A percentile compares a stretch with the other conserved stretches of the same genome.
These are phyloP conservation scores for Papilio polyxenes DNA, from an alignment of 1,140 invertebrate species.

Conservation along the genomic window DNA sequence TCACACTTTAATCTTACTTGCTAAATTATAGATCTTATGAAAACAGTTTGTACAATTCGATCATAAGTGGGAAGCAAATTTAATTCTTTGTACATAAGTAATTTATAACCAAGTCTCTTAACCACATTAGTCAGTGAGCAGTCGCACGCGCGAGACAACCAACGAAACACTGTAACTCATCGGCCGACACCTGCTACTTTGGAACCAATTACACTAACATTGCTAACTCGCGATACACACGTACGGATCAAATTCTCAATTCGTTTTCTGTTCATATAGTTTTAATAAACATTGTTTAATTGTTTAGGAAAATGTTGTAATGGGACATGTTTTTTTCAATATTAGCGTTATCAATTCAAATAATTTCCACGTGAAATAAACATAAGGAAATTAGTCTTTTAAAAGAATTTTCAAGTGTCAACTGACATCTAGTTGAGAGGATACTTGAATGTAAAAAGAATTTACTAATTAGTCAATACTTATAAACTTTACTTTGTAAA, in stretches of 20 bases:
- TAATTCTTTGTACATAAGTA: not conserved
- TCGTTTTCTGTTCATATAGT: not conserved
- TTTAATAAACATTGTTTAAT: not conserved
- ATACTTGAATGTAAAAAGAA: no score
- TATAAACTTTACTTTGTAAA: not conserved
- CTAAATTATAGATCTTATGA: no score
- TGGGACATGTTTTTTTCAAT: not conserved
- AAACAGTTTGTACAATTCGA: no score
- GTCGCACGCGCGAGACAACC: constrained; percentile 38
- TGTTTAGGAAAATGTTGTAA: not conserved
- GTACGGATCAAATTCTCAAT: not conserved
- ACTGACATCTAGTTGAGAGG: no score
- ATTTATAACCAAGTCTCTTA: constrained; percentile 46
- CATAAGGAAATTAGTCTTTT: no score
- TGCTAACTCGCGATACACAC: constrained; percentile 56
- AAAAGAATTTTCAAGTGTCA: no score
- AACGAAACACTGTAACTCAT: constrained; percentile 57
- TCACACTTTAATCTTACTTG: no score
- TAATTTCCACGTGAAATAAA: not conserved
- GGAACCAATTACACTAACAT: constrained; percentile 68
- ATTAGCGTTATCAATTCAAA: not conserved
- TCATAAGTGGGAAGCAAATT: not conserved
- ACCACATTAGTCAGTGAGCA: constrained; percentile 50
- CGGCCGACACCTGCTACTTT: constrained; percentile 66
- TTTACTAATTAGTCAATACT: no score